Base-by-base conservation (phyloP, 2,113 vertebrate genomes). In the Ptilonorhynchus violaceus region DNA sequence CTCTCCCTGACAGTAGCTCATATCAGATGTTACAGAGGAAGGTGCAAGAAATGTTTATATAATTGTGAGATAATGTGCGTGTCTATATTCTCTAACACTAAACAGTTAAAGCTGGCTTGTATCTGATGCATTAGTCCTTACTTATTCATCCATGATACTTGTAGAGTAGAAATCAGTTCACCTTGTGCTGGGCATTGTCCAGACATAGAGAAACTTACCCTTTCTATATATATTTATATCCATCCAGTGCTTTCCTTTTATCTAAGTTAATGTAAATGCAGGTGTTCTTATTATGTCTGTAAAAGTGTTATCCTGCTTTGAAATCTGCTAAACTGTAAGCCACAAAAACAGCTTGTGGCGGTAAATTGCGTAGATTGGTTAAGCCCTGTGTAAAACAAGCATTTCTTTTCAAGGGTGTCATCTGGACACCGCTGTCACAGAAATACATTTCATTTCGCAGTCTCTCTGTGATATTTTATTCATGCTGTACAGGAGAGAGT, bases 231-330 rank as follows among this genome's bases (percentile, higher is more conserved):
- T 67, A 56, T 94, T 88, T 81, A 68, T 49, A 78, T 41, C 64
- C 18, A 23, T 49, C 42, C 44, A 16, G 17, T 41, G 42, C 24
- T 86, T 85, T 91, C 76, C 63, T 94, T 94, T 93, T 73, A 93
- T 81, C 85, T 88, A 73, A 46, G 41, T 63, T 80, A 81, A 93
- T 88, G 47, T 70, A 86, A 88, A 88, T 67, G 52, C 46, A 89
- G 75, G 50, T 96, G 85, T 91, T 96, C 93, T 89, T 96, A 92
- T 94, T 95, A 93, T 50, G 91, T 92, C 96, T 91, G 58, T 68
- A 42, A 17, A 67, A 92, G 47, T 42, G 69, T 86, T 84, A 91
- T 39, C 59, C 41, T 75, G 60, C 92, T 97, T 95, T 94, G 92
- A 97, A 96, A 94, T 85, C 83, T 94, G 56, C 56, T 81, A 46